Conservation (phyloP, 2,888 invertebrate genomes). For the Eupithecia abbreviata region DNA sequence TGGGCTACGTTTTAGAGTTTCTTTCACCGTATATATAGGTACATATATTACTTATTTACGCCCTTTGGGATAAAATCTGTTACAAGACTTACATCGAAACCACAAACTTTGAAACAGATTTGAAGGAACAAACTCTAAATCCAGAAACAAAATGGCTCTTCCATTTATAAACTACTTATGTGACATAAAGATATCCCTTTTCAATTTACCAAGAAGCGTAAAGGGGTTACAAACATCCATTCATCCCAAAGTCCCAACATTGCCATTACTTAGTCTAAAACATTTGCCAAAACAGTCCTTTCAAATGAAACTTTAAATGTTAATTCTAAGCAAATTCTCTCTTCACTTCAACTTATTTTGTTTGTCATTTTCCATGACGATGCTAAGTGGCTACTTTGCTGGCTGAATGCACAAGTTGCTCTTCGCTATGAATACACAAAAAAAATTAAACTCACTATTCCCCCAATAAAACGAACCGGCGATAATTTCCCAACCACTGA, state of each 20-base stretch:
- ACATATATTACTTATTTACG: no score
- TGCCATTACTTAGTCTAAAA: not conserved
- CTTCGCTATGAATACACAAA: slow-evolving; percentile 7
- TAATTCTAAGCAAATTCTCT: slow-evolving; percentile 13
- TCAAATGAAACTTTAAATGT: slow-evolving; percentile 7
- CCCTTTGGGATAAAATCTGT: no score
- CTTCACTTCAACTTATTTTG: not conserved
- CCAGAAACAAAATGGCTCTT: no score
- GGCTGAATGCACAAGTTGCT: slow-evolving; percentile 10
- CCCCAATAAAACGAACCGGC: slow-evolving; percentile 19
- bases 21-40: no score
- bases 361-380: slow-evolving; percentile 1
- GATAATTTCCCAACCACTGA: slow-evolving; percentile 21
- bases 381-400: slow-evolving; percentile 4
- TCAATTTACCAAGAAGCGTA: slow-evolving; percentile 1
- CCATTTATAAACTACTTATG: no score
- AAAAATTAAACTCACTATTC: slow-evolving; percentile 7
- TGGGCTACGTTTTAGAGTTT: no score
- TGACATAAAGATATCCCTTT: not conserved
- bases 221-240: not conserved
- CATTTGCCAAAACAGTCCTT: not conserved
- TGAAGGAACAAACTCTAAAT: no score
- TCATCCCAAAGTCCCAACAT: not conserved
- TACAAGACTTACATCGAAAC: no score
- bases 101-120: no score